Percentiles rank a stretch among this genome's conserved stretches.
These are phyloP conservation scores for Empis livida DNA, from an alignment of 2,888 invertebrate species.

Conservation along the genomic window DNA sequence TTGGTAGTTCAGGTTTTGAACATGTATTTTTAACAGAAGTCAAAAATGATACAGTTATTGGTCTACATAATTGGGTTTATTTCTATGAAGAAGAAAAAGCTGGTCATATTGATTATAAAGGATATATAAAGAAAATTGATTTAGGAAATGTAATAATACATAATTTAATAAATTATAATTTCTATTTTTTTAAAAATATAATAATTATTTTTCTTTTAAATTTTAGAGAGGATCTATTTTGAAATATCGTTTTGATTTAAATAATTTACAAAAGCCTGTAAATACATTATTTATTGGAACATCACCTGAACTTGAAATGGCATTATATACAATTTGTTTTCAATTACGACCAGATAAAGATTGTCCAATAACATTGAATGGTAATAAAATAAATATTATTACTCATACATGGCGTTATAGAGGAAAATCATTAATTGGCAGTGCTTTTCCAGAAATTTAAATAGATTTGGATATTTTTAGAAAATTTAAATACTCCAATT, in stretches of 20 bases:
- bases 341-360: conserved; percentile 57
- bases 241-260: conserved; percentile 58
- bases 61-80: conserved; percentile 86
- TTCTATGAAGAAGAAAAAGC: conserved; percentile 63
- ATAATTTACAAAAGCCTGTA: conserved; percentile 61
- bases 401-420: conserved; percentile 62
- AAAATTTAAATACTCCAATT: no score
- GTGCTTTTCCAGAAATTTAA: conserved; percentile 69
- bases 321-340: conserved; percentile 80
- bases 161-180: neutral
- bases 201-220: conserved; percentile 15
- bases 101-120: conserved; percentile 61
- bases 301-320: conserved; percentile 84
- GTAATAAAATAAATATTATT: conserved; percentile 55
- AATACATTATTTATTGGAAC: conserved; percentile 70
- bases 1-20: conserved; percentile 85
- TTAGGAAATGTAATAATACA: conserved; percentile 57
- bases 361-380: conserved; percentile 61
- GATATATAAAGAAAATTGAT: conserved; percentile 58
- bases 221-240: conserved; percentile 65
- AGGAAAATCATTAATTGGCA: conserved; percentile 67
- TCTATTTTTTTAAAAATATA: no score
- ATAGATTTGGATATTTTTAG: no score
- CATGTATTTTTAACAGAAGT: conserved; percentile 84
- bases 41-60: conserved; percentile 62